These are phyloP conservation scores for Vulpes ferrilata DNA, from an alignment of 2,113 vertebrate genomes.

Conservation along the genomic window DNA sequence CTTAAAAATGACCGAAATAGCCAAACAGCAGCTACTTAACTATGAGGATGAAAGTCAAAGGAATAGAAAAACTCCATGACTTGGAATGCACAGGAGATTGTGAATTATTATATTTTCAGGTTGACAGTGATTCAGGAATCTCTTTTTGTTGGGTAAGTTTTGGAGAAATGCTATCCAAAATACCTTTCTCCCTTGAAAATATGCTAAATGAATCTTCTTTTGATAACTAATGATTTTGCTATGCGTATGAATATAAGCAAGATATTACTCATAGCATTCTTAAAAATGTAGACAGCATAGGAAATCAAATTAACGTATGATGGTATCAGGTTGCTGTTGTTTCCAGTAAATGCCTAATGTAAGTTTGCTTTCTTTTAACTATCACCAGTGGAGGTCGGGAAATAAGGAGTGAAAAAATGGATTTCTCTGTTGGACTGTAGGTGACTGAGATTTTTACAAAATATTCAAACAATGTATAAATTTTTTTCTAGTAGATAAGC, in stretches of 20 bases:
- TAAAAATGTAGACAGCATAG: not conserved
- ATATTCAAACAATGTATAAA: not conserved
- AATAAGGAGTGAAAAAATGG: not conserved
- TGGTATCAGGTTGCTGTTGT: not conserved
- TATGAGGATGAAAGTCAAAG: slow-evolving; percentile 45
- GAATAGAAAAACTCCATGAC: not conserved
- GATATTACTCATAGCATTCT: not conserved
- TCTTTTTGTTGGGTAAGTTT: slow-evolving; percentile 20
- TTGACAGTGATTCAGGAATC: not conserved
- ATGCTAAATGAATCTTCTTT: not conserved
- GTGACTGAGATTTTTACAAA: not conserved
- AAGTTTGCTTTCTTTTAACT: slow-evolving; percentile 15
- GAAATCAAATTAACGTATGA: not conserved
- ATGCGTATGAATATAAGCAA: not conserved
- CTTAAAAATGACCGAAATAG: slow-evolving; percentile 29
- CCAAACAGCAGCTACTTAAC: not conserved
- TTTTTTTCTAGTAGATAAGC: not conserved
- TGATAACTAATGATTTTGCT: slow-evolving; percentile 25
- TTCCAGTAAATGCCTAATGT: not conserved
- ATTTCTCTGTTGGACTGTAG: not conserved
- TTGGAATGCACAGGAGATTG: not conserved
- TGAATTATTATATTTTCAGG: not conserved
- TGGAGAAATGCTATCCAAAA: slow-evolving; percentile 13
- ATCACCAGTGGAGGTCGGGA: not conserved
- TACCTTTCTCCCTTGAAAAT: not conserved